Evolutionary conservation across 1,140 invertebrate genomes (phyloP), one percentile per base, ranked within the genome.

Genomic region (Drosophila athabasca): DNA sequence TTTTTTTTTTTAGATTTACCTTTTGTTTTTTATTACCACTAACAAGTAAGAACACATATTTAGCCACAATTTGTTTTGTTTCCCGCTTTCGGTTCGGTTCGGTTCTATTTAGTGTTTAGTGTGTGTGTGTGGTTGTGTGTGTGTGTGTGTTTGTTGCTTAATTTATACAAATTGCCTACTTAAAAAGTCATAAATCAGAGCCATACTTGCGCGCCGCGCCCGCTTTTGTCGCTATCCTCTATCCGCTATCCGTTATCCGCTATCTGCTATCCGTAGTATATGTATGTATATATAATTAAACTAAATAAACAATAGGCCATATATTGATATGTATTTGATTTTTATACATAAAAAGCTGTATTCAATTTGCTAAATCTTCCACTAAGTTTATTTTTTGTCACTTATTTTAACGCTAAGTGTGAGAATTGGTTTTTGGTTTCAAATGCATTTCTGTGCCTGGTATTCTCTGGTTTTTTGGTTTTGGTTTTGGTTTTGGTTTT

Each of bases 261-360:
- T 57, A 67, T 39, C 19, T 67, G 52, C 45, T 69, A 35, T 62
- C 31, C 57, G 62, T 76, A 77, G 58, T 77, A 73, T 26, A 31
- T 29, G 31, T 26, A 31, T 29, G 31, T 31, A 31, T 31, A 8
- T 66, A 69, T 85, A 71, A 90, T 82, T 74, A 84, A 79, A 90
- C 73, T 88, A 84, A 90, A 90, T 88, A 90, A 84, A 90, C 76
- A 76, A 83, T 91, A 90, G 90, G 90, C 90, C 90, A 90, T 91
- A 90, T 88, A 90, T 77, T 91, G 90, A 91, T 91, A 91, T 91
- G 90, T 91, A 90, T 91, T 88, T 91, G 90, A 91, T 91, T 90
- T 91, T 91, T 90, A 88, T 85, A 90, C 89, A 90, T 84, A 87
- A 89, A 90, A 90, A 89, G 82, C 89, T 90, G 75, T 75, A 62